phyloP scores from a whole-genome alignment of 2,888 invertebrate species.

The Papilio elwesi region DNA sequence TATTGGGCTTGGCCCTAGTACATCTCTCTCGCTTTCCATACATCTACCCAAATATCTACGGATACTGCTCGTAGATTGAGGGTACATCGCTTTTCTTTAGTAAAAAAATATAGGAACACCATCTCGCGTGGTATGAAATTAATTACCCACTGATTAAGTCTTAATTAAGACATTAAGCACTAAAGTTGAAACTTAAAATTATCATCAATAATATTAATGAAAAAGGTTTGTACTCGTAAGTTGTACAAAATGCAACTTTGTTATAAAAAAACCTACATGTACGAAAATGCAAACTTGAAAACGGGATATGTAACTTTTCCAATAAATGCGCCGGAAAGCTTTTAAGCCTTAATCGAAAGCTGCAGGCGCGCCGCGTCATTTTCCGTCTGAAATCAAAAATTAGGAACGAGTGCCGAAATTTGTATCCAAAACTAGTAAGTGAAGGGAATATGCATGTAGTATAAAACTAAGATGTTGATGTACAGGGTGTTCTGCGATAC shows the following conservation, averaged over 20 bases:
- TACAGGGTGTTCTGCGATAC: too few relatives aligned
- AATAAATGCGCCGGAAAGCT: constrained; percentile 77
- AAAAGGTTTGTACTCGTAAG: neutral
- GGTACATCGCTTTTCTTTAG: too few relatives aligned
- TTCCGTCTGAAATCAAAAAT: constrained; percentile 61
- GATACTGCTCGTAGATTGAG: too few relatives aligned
- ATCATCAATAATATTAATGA: neutral
- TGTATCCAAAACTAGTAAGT: neutral
- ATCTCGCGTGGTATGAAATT: too few relatives aligned
- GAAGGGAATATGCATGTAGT: too few relatives aligned
- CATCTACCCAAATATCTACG: too few relatives aligned
- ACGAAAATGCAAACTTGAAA: constrained; percentile 3
- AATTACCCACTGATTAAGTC: too few relatives aligned
- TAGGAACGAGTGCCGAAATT: constrained; percentile 58
- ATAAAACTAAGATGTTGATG: too few relatives aligned
- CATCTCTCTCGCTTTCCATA: too few relatives aligned
- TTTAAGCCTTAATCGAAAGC: constrained; percentile 72
- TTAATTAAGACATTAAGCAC: too few relatives aligned
- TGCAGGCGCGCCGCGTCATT: constrained; percentile 51
- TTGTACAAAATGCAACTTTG: constrained; percentile 7
- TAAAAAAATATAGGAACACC: too few relatives aligned
- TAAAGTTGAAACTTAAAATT: neutral
- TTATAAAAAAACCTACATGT: neutral
- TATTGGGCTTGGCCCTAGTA: too few relatives aligned
- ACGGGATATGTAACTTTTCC: constrained; percentile 42